phyloP scores from a whole-genome alignment of 2,888 invertebrate species.

The Drosophila meridiana region DNA sequence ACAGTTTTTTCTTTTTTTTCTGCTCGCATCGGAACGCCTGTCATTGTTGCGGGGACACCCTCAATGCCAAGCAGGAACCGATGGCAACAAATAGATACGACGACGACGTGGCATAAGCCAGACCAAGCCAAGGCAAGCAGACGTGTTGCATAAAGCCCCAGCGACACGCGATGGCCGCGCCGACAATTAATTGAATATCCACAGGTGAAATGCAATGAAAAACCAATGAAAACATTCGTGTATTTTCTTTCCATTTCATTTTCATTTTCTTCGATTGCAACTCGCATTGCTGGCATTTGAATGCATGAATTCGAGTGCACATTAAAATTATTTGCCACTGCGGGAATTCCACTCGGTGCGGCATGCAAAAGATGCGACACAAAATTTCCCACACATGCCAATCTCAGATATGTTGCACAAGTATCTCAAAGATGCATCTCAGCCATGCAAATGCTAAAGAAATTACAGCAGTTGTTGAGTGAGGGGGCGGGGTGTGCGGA shows the following conservation, averaged over 20 bases:
- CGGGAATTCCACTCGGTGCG: constrained; percentile 37
- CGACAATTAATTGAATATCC: constrained; percentile 65
- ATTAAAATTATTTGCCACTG: constrained; percentile 38
- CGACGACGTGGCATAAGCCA: constrained; percentile 22
- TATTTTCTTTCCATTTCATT: constrained; percentile 5
- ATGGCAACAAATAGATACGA: constrained; percentile 41
- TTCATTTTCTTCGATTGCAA: not conserved
- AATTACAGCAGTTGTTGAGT: constrained; percentile 34
- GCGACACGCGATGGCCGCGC: constrained; percentile 63
- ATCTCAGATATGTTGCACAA: constrained; percentile 65
- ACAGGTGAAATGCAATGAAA: constrained; percentile 64
- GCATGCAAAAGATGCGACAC: constrained; percentile 36
- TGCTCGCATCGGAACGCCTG: constrained; percentile 59
- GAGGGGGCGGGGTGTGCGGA: not conserved
- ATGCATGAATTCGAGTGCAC: constrained; percentile 49
- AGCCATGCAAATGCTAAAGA: constrained; percentile 51
- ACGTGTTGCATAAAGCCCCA: constrained; percentile 66
- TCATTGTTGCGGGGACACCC: constrained; percentile 49
- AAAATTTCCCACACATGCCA: constrained; percentile 76
- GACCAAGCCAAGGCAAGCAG: constrained; percentile 14
- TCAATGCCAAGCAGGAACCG: constrained; percentile 82
- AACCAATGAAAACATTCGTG: constrained; percentile 22
- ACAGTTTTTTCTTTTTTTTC: not conserved
- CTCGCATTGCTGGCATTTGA: constrained; percentile 25
- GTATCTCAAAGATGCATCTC: constrained; percentile 60